Conservation (phyloP, 2,797 vertebrate species). For the Crotalus adamanteus region DNA sequence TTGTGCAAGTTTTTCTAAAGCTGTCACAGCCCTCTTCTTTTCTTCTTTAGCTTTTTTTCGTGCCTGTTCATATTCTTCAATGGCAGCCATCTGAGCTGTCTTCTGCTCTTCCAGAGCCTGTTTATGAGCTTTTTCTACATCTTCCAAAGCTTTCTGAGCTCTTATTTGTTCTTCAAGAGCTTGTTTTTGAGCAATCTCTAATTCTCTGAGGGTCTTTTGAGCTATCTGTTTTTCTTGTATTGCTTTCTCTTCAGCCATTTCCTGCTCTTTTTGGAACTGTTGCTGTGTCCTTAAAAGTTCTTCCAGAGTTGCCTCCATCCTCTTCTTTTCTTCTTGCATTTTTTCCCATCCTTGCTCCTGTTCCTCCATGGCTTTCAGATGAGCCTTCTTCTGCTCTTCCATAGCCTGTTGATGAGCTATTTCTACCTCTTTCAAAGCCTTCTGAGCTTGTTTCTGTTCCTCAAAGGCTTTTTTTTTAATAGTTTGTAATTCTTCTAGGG, state of each 20-base stretch:
- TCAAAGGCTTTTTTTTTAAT: neutral
- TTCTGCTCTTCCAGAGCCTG: neutral
- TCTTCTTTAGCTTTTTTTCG: slow-evolving; percentile 5
- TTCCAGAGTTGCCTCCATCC: neutral
- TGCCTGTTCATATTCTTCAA: slow-evolving; percentile 17
- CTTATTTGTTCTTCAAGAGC: neutral
- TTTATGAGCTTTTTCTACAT: slow-evolving; percentile 14
- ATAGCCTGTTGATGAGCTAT: neutral
- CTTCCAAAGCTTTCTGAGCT: neutral
- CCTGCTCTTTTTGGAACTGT: neutral
- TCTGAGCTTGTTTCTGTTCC: neutral
- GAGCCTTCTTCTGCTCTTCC: neutral
- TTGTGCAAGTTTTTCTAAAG: neutral
- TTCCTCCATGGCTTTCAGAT: neutral
- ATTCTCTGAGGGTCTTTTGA: neutral
- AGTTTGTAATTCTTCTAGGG: neutral
- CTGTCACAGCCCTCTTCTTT: neutral
- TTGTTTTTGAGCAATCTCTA: neutral
- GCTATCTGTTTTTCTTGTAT: neutral
- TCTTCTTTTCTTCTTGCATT: neutral
- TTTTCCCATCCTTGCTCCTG: neutral
- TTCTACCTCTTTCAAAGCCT: neutral
- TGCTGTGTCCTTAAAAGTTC: neutral
- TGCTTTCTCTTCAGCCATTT: neutral
- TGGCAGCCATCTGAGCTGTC: slow-evolving; percentile 5